phyloP scores from a whole-genome alignment of 2,797 vertebrate genomes.

The Rhadinocentrus ornatus region DNA sequence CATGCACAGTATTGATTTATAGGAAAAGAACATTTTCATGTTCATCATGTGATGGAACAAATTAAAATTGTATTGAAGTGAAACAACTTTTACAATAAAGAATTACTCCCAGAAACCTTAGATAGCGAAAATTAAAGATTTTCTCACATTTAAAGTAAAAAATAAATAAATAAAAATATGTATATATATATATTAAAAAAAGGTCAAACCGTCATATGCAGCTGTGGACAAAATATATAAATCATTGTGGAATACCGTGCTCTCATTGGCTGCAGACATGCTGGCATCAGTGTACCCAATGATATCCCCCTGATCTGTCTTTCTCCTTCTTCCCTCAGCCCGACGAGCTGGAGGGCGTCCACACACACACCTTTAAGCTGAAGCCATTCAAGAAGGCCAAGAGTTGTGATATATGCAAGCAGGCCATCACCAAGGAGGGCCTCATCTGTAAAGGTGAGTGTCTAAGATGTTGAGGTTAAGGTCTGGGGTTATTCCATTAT shows the following conservation, averaged over 20 bases:
- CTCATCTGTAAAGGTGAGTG: constrained; percentile 92
- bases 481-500: too few relatives aligned
- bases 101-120: background rate
- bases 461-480: background rate
- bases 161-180: too few relatives aligned
- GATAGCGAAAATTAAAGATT: background rate
- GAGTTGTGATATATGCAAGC: constrained; percentile 92
- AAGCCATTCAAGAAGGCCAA: constrained; percentile 97
- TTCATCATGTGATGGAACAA: background rate
- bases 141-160: background rate
- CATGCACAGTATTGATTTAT: background rate
- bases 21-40: background rate
- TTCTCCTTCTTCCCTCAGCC: constrained; percentile 78
- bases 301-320: constrained; percentile 19
- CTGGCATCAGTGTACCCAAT: constrained; percentile 10
- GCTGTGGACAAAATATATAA: constrained; percentile 11
- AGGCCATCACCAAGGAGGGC: constrained; percentile 94
- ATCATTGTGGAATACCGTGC: constrained; percentile 18
- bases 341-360: constrained; percentile 91
- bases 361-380: constrained; percentile 91
- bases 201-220: constrained; percentile 6
- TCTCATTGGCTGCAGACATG: constrained; percentile 37
- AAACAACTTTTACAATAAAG: background rate
- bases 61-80: background rate
- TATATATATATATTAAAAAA: too few relatives aligned